Evolutionary conservation across 1,140 invertebrate species (phyloP), one percentile per base, ranked within the genome.

Genomic region (Copidosoma floridanum): DNA sequence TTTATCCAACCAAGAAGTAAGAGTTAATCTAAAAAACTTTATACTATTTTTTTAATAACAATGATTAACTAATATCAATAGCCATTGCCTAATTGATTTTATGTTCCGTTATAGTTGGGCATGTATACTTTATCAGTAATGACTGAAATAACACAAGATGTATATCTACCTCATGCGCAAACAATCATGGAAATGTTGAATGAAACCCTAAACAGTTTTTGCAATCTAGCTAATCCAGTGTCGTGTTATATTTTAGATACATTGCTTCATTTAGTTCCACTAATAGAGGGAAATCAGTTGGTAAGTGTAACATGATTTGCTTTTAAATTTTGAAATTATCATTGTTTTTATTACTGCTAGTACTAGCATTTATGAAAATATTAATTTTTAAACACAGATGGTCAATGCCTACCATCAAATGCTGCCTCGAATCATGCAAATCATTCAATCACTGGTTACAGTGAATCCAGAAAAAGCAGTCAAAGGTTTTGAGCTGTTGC

Each of bases 401-500:
- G 70, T 81, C 52, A 86, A 86, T 68, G 77, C 83, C 4, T 86
- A 90, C 60, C 82, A 86, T 63, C 80, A 80, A 63, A 73, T 89
- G 35, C 71, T 92, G 57, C 88, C 89, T 3, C 74, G 81, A 32
- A 76, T 89, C 14, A 77, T 91, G 20, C 78, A 82, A 47, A 79
- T 85, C 1, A 81, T 90, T 16, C 78, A 81, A 53, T 74, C 81
- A 11, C 78, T 90, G 56, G 71, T 84, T 12, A 32, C 67, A 0
- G 71, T 77, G 16, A 81, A 86, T 59, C 82, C 89, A 69, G 82
- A 84, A 4, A 82, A 82, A 74, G 83, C 88, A 65, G 76, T 82
- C 62, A 81, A 87, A 60, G 81, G 85, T 3, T 84, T 93, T 63
- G 89, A 91, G 69, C 76, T 93, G 12, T 81, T 92, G 56, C 88